These are phyloP conservation scores for Pseudochromis fuscus DNA, from an alignment of 2,797 vertebrate species.

Conservation along the genomic window DNA sequence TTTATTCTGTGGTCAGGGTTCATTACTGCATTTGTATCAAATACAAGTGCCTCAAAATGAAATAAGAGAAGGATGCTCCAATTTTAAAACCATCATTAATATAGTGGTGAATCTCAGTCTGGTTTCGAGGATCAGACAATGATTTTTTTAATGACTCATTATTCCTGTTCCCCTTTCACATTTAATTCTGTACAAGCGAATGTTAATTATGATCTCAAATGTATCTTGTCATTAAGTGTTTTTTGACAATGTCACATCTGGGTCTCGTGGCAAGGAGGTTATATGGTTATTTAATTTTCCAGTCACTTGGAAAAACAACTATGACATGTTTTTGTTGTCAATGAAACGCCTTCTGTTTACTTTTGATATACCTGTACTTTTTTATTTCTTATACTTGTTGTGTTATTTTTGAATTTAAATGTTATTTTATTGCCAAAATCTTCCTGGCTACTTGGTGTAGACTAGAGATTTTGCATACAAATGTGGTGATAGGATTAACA, in stretches of 20 bases:
- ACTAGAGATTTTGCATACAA: constrained; percentile 31
- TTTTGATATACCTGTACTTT: constrained; percentile 29
- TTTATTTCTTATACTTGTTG: constrained; percentile 36
- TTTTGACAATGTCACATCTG: constrained; percentile 31
- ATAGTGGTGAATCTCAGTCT: background rate
- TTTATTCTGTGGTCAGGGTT: background rate
- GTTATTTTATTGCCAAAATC: constrained; percentile 37
- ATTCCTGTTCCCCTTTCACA: constrained; percentile 41
- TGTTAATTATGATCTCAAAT: constrained; percentile 38
- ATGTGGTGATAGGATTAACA: constrained; percentile 39
- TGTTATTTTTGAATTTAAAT: constrained; percentile 39
- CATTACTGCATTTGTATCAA: background rate
- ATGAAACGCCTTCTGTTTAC: constrained; percentile 42
- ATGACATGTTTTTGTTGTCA: background rate
- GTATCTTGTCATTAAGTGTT: constrained; percentile 44
- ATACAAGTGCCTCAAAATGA: background rate
- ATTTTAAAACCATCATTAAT: background rate
- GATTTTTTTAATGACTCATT: background rate
- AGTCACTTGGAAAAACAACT: background rate
- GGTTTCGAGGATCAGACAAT: background rate
- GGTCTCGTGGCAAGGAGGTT: constrained; percentile 42
- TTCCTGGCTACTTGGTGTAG: background rate
- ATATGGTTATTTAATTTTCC: constrained; percentile 34
- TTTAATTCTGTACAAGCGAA: constrained; percentile 28
- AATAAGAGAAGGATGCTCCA: constrained; percentile 4